Evolutionary conservation across 2,797 vertebrate species (phyloP).

Genomic region (Ibycter americanus): DNA sequence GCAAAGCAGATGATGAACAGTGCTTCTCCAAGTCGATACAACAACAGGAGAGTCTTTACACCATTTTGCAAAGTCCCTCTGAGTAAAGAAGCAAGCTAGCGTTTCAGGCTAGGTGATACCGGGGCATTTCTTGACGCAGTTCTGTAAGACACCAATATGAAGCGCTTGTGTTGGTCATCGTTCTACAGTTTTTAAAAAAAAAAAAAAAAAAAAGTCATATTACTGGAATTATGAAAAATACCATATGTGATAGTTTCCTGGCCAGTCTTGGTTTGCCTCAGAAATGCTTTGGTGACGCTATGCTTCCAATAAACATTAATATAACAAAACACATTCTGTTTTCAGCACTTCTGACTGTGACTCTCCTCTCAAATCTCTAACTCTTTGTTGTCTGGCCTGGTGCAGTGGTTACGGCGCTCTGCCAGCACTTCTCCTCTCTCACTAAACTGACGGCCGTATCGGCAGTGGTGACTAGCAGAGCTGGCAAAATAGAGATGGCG

Average conservation of each 20-base stretch:
- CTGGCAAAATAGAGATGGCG: not conserved
- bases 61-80: too few species aligned
- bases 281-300: constrained; percentile 61
- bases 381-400: constrained; percentile 41
- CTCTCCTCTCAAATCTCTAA: constrained; percentile 45
- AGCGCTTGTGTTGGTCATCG: not conserved
- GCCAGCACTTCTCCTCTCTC: constrained; percentile 2
- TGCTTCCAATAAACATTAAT: constrained; percentile 51
- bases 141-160: not conserved
- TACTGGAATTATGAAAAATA: constrained; percentile 58
- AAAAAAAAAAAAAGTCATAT: not conserved
- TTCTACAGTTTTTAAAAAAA: not conserved
- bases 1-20: not conserved
- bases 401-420: not conserved
- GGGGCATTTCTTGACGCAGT: not conserved
- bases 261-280: constrained; percentile 61
- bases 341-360: constrained; percentile 49
- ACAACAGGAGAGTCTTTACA: not conserved
- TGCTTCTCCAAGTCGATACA: not conserved
- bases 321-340: constrained; percentile 31
- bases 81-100: not conserved
- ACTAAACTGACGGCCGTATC: not conserved
- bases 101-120: not conserved
- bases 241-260: constrained; percentile 2
- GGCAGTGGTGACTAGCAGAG: not conserved